Conservation (phyloP, 2,797 vertebrate genomes). For the Onychomys arenicola region DNA sequence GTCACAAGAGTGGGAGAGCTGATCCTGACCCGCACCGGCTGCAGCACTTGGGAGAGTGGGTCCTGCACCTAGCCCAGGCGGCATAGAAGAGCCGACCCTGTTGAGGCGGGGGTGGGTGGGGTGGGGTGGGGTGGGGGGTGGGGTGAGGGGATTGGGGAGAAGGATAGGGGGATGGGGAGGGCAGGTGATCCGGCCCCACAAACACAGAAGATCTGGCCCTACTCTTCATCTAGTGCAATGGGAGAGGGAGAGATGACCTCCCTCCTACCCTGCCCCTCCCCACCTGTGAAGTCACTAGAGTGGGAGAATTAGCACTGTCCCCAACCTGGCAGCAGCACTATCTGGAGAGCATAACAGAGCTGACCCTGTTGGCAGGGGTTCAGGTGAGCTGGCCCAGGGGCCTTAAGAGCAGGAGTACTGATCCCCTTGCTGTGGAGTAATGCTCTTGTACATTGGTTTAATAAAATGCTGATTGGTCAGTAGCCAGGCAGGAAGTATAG, state of each 20-base stretch:
- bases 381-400: not conserved
- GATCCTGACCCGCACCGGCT: not conserved
- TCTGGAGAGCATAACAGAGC: not conserved
- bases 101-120: too few relatives aligned
- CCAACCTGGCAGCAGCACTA: not conserved
- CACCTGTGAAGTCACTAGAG: too few relatives aligned
- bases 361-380: not conserved
- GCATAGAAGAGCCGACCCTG: not conserved
- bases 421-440: too few relatives aligned
- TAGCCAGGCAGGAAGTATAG: too few relatives aligned
- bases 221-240: not conserved
- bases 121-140: too few relatives aligned
- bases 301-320: not conserved
- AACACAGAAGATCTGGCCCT: not conserved
- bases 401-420: not conserved
- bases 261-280: too few relatives aligned
- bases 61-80: not conserved
- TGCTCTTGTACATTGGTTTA: too few relatives aligned
- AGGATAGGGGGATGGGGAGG: not conserved
- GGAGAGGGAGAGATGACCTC: not conserved
- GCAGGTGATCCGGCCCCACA: too few relatives aligned
- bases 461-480: too few relatives aligned
- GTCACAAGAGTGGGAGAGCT: not conserved
- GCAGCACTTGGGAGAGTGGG: not conserved
- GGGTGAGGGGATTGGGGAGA: too few relatives aligned